phyloP scores from a whole-genome alignment of 2,888 invertebrate species.

The Xestoiulus laeticollis region DNA sequence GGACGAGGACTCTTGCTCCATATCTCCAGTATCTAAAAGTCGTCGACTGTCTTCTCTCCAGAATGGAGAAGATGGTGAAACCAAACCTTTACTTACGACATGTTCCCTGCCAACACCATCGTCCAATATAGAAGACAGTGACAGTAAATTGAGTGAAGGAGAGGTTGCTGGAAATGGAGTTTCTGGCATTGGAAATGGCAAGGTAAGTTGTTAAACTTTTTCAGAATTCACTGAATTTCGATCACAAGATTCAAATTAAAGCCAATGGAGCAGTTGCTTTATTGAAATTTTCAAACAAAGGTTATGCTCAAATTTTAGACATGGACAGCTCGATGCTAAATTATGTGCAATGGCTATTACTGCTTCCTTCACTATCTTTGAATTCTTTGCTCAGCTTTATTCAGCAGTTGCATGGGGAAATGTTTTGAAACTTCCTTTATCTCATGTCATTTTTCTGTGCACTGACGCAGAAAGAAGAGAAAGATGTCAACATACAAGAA shows the following conservation, averaged over 20 bases:
- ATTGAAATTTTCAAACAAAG: too few relatives aligned
- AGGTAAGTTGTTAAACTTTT: background rate
- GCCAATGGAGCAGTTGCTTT: too few relatives aligned
- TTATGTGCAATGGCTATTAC: background rate
- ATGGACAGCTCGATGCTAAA: background rate
- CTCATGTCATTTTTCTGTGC: background rate
- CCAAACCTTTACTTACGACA: slow-evolving; percentile 49
- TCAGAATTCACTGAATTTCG: background rate
- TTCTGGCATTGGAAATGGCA: background rate
- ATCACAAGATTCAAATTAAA: too few relatives aligned
- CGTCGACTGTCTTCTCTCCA: slow-evolving; percentile 34
- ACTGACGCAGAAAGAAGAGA: background rate
- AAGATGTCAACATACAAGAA: background rate
- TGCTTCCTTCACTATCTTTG: too few relatives aligned
- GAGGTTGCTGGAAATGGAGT: slow-evolving; percentile 20
- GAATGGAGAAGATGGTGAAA: slow-evolving; percentile 47
- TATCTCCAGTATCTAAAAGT: slow-evolving; percentile 36
- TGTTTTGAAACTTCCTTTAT: background rate
- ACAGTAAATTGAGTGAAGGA: slow-evolving; percentile 42
- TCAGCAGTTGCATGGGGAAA: background rate
- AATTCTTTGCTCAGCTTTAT: too few relatives aligned
- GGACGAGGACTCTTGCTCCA: slow-evolving; percentile 46
- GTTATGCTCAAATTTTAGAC: background rate
- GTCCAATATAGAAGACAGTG: slow-evolving; percentile 31
- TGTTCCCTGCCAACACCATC: slow-evolving; percentile 45